Conservation (phyloP, 2,113 vertebrate species). For the Oriolus oriolus region DNA sequence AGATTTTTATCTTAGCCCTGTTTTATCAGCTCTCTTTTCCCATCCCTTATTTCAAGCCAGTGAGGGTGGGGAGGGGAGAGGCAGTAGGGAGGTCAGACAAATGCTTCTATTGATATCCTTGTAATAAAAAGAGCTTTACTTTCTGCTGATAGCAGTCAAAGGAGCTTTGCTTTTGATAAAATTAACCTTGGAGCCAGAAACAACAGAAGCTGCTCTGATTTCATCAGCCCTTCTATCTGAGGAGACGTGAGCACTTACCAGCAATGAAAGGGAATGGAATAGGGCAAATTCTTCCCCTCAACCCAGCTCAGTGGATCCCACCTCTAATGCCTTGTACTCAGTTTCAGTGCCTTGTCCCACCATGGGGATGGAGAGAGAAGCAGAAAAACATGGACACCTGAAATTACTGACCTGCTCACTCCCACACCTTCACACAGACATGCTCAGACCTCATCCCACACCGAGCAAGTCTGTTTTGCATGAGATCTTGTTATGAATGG, state of each 20-base stretch:
- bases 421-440: background rate
- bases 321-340: background rate
- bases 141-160: slow-evolving; percentile 55
- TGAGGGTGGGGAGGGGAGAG: background rate
- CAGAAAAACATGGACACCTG: background rate
- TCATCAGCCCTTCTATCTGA: slow-evolving; percentile 42
- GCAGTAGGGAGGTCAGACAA: slow-evolving; percentile 48
- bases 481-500: no score
- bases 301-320: background rate
- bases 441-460: background rate
- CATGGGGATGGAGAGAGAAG: background rate
- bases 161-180: slow-evolving; percentile 60
- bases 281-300: background rate
- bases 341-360: background rate
- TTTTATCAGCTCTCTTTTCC: slow-evolving; percentile 23
- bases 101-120: slow-evolving; percentile 39
- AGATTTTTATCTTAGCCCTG: slow-evolving; percentile 42
- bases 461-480: background rate
- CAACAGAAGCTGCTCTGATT: slow-evolving; percentile 54
- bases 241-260: slow-evolving; percentile 43
- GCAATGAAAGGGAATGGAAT: background rate
- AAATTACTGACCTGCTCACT: background rate
- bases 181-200: slow-evolving; percentile 62
- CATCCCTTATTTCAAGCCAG: slow-evolving; percentile 39
- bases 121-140: slow-evolving; percentile 62